Conservation (phyloP, 2,888 invertebrate species). For the Drosophila subsilvestris region DNA sequence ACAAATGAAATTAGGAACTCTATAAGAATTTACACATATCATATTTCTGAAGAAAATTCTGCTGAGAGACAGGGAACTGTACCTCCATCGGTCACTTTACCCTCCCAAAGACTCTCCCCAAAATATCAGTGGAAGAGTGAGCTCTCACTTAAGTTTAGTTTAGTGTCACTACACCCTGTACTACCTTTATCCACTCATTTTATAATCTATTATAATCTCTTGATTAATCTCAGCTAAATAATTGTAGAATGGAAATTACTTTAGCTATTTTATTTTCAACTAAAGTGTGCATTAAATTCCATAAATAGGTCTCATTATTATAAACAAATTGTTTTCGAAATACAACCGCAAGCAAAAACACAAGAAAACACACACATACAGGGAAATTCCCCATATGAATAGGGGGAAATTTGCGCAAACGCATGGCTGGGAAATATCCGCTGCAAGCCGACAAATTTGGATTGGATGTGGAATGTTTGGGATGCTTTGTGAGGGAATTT, state of each 20-base stretch:
- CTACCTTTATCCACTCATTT: no score
- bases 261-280: neutral
- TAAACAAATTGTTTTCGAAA: constrained; percentile 7
- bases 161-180: neutral
- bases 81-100: neutral
- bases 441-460: constrained; percentile 8
- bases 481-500: constrained; percentile 34
- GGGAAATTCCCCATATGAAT: constrained; percentile 6
- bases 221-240: neutral
- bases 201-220: no score
- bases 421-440: constrained; percentile 16
- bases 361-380: neutral
- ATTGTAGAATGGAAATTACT: neutral
- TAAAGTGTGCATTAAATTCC: neutral
- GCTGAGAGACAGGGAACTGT: neutral
- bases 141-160: neutral
- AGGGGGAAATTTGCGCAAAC: constrained; percentile 12
- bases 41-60: neutral
- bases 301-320: neutral
- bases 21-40: neutral
- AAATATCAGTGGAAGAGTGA: neutral
- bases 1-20: neutral
- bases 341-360: neutral
- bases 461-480: constrained; percentile 33
- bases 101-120: neutral